Percentiles rank a stretch among this genome's conserved stretches.
These are phyloP conservation scores for Oscheius myriophilus DNA, from an alignment of 2,888 invertebrate species.

Conservation along the genomic window DNA sequence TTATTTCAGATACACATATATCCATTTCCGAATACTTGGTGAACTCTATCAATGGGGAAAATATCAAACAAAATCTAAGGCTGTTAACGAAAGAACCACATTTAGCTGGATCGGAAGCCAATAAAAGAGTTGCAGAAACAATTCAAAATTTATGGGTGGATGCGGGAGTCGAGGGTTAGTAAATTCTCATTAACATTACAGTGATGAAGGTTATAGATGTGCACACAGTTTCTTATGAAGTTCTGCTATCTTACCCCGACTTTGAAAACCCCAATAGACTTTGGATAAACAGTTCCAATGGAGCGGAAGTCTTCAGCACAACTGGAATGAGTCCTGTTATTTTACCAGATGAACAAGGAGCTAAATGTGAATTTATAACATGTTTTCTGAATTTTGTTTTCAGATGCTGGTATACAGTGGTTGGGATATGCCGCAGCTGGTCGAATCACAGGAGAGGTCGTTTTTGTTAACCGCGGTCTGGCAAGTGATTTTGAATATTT, in stretches of 20 bases:
- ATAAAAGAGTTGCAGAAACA: constrained; percentile 61
- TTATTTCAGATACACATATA: constrained; percentile 41
- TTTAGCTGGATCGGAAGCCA: constrained; percentile 64
- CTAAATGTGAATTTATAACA: constrained; percentile 42
- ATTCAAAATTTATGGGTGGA: constrained; percentile 60
- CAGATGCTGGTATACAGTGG: constrained; percentile 67
- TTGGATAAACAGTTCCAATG: constrained; percentile 24
- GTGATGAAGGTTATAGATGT: constrained; percentile 58
- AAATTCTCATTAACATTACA: no score
- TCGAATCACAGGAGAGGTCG: constrained; percentile 57
- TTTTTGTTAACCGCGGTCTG: constrained; percentile 63
- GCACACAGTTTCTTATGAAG: constrained; percentile 62
- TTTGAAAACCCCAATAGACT: constrained; percentile 61
- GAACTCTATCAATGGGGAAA: constrained; percentile 47
- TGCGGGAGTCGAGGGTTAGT: constrained; percentile 60
- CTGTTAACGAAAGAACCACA: constrained; percentile 62
- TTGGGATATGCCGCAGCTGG: constrained; percentile 65
- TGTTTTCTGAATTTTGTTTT: not conserved
- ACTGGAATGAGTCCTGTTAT: constrained; percentile 61
- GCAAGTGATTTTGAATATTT: constrained; percentile 62
- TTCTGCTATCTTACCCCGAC: constrained; percentile 68
- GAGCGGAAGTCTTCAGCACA: constrained; percentile 47
- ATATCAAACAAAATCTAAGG: constrained; percentile 52
- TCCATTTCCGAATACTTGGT: constrained; percentile 31
- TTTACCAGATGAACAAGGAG: constrained; percentile 64